phyloP scores from a whole-genome alignment of 2,888 invertebrate genomes.

The Cactoblastis cactorum region DNA sequence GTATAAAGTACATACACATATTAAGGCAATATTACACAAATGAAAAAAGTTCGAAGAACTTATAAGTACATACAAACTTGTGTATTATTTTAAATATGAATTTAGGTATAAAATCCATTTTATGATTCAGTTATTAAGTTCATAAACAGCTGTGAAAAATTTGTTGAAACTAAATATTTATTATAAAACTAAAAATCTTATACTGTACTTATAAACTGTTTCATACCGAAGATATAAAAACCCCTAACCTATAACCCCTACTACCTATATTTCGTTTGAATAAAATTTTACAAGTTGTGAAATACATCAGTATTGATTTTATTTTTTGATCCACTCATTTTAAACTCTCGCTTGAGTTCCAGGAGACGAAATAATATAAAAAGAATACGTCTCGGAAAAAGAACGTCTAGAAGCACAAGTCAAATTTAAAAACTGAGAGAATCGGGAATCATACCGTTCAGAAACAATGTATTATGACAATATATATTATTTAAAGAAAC shows the following conservation, averaged over 20 bases:
- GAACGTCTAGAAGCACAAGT: conserved; percentile 33
- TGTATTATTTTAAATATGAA: not conserved
- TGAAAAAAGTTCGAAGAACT: not conserved
- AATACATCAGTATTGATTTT: conserved; percentile 1
- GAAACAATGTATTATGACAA: not conserved
- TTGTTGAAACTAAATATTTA: no score
- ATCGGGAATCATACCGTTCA: conserved; percentile 17
- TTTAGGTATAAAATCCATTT: not conserved
- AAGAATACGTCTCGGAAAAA: conserved; percentile 26
- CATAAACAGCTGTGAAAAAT: no score
- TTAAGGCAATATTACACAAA: not conserved
- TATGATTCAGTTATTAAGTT: not conserved
- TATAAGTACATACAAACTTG: not conserved
- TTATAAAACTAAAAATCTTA: not conserved
- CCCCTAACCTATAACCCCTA: not conserved
- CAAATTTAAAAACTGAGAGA: conserved; percentile 29
- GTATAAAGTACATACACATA: not conserved
- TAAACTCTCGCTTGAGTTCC: conserved; percentile 20
- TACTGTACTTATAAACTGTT: not conserved
- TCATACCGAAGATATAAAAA: conserved; percentile 4
- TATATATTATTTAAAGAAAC: conserved; percentile 26
- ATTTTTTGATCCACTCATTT: not conserved
- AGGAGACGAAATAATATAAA: conserved; percentile 22
- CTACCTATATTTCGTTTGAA: not conserved
- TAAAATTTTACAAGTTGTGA: conserved; percentile 17